These are phyloP conservation scores for Brachionus calyciflorus DNA, from an alignment of 1,140 invertebrate species.

Conservation along the genomic window DNA sequence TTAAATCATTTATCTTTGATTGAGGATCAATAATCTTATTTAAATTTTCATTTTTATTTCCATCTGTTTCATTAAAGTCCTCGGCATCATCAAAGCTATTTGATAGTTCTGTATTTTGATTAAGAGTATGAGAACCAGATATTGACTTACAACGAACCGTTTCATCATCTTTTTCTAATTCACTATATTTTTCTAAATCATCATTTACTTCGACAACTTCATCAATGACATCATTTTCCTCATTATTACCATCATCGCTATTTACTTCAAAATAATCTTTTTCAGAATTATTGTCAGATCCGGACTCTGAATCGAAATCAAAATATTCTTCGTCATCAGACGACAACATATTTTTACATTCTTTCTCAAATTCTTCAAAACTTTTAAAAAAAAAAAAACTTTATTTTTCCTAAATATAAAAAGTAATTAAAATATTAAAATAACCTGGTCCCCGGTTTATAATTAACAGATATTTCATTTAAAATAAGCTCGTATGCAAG, in stretches of 20 bases:
- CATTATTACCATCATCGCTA: too few species aligned
- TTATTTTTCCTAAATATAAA: background rate
- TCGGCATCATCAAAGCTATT: constrained; percentile 15
- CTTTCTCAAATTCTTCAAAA: background rate
- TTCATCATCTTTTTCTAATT: too few species aligned
- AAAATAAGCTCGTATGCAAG: background rate
- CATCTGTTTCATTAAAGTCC: background rate
- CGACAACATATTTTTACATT: background rate
- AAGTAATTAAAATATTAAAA: background rate
- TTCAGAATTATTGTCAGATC: background rate
- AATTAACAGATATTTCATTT: background rate
- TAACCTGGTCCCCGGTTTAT: background rate
- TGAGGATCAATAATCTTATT: background rate
- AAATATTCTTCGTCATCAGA: background rate
- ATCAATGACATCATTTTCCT: too few species aligned
- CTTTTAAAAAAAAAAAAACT: constrained; percentile 2
- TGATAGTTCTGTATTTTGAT: background rate
- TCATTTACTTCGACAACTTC: too few species aligned
- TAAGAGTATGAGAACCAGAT: background rate
- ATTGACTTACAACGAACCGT: too few species aligned
- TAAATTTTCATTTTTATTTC: constrained; percentile 5
- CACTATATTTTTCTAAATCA: too few species aligned
- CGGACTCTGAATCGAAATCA: background rate
- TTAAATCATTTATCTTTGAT: background rate
- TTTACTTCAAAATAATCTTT: background rate